Percentiles rank a stretch among this genome's conserved stretches.
Evolutionary conservation across 2,797 vertebrate species (phyloP).

Genomic region (Lithobates sylvaticus): DNA sequence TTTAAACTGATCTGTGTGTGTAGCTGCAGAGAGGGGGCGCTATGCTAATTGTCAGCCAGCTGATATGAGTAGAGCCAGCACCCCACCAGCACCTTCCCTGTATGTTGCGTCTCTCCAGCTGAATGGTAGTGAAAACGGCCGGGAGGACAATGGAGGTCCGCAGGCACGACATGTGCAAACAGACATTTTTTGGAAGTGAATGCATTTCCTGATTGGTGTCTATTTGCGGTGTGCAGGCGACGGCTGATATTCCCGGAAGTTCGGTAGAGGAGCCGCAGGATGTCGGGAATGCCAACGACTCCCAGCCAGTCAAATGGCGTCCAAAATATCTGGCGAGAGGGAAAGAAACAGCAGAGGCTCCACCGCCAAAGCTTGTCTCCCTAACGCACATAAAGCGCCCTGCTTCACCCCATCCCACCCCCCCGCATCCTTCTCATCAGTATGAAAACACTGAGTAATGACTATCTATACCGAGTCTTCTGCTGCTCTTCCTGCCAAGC

Average conservation of each 20-base stretch:
- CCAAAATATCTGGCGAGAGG: no score
- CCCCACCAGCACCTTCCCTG: conserved; percentile 12
- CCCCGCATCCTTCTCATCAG: not conserved
- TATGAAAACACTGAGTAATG: not conserved
- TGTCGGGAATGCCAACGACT: not conserved
- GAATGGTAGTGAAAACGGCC: not conserved
- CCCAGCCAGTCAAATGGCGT: not conserved
- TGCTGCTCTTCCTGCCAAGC: not conserved
- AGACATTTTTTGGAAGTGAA: conserved; percentile 35
- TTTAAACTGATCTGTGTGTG: no score
- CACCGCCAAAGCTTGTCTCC: no score
- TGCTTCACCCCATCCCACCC: no score
- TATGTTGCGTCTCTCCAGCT: conserved; percentile 21
- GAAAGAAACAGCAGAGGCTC: no score
- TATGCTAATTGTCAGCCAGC: not conserved
- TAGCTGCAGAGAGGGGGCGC: conserved; percentile 2
- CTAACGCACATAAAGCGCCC: no score
- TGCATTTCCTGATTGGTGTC: conserved; percentile 40
- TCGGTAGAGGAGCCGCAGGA: not conserved
- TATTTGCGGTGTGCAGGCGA: conserved; percentile 30
- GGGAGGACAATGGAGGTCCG: conserved; percentile 32
- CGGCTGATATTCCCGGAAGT: conserved; percentile 38
- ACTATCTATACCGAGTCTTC: not conserved
- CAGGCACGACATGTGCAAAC: conserved; percentile 49
- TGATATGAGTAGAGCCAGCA: not conserved